These are phyloP conservation scores for Vidua chalybeata DNA, from an alignment of 2,113 vertebrate genomes.

Conservation along the genomic window DNA sequence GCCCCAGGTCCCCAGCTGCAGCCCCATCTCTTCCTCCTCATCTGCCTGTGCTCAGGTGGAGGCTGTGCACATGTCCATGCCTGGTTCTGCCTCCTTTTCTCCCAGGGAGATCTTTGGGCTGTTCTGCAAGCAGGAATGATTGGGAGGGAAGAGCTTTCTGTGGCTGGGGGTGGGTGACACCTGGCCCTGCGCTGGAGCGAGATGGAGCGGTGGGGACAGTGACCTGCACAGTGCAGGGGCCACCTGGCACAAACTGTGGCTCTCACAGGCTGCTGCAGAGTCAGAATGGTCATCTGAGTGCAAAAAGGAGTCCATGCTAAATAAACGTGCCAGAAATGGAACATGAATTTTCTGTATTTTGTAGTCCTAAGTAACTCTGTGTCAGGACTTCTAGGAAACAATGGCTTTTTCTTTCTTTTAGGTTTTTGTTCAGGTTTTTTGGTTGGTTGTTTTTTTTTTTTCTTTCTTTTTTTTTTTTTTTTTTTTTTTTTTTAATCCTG, in stretches of 20 bases:
- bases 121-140: background rate
- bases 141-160: background rate
- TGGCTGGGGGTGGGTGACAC: background rate
- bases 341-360: background rate
- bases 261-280: background rate
- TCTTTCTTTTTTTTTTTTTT: background rate
- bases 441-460: background rate
- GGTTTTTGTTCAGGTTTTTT: background rate
- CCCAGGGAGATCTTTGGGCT: background rate
- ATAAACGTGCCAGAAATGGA: background rate
- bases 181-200: background rate
- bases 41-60: background rate
- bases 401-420: background rate
- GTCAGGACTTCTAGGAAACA: background rate
- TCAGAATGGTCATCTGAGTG: background rate
- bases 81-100: background rate
- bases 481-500: background rate
- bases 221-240: background rate
- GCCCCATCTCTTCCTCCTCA: background rate
- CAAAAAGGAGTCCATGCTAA: background rate
- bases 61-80: background rate
- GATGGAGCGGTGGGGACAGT: background rate
- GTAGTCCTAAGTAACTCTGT: background rate
- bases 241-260: background rate
- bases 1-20: background rate